A percentile compares a stretch with the other conserved stretches of the same genome.
Conservation (phyloP, 1,140 invertebrate genomes). For the Macrotrachela quadricornifera region DNA sequence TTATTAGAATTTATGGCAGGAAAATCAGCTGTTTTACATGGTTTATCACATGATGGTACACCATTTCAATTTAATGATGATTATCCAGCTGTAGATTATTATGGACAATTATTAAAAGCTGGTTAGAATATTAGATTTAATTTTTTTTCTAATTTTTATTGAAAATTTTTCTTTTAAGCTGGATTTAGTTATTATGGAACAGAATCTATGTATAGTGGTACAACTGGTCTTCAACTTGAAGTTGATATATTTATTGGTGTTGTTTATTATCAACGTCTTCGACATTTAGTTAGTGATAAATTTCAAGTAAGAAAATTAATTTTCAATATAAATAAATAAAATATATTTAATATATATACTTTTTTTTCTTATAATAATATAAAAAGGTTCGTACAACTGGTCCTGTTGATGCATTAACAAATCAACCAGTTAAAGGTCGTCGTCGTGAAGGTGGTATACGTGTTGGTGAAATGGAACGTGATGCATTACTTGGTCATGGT, state of each 20-base stretch:
- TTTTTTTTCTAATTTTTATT: not conserved
- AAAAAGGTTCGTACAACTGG: slow-evolving; percentile 62
- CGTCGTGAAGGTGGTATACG: slow-evolving; percentile 75
- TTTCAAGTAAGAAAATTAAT: slow-evolving; percentile 48
- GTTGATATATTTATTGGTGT: slow-evolving; percentile 89
- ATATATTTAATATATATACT: slow-evolving; percentile 15
- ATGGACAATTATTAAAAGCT: slow-evolving; percentile 56
- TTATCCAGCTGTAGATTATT: slow-evolving; percentile 68
- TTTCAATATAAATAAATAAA: not conserved
- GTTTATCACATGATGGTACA: slow-evolving; percentile 78
- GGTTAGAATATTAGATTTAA: slow-evolving; percentile 26
- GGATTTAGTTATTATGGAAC: slow-evolving; percentile 93
- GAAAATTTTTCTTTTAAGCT: slow-evolving; percentile 34
- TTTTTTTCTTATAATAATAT: slow-evolving; percentile 33
- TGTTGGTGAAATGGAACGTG: slow-evolving; percentile 98
- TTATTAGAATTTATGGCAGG: slow-evolving; percentile 98
- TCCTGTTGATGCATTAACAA: slow-evolving; percentile 60
- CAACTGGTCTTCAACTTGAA: slow-evolving; percentile 60
- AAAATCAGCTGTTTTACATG: slow-evolving; percentile 71
- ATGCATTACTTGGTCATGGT: slow-evolving; percentile 81
- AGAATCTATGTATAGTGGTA: slow-evolving; percentile 75
- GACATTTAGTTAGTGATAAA: slow-evolving; percentile 97
- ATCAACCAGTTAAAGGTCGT: slow-evolving; percentile 65
- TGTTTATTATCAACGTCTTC: slow-evolving; percentile 83
- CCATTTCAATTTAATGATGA: slow-evolving; percentile 72